Conservation (phyloP, 2,113 vertebrate genomes). For the Sinocyclocheilus rhinocerous region DNA sequence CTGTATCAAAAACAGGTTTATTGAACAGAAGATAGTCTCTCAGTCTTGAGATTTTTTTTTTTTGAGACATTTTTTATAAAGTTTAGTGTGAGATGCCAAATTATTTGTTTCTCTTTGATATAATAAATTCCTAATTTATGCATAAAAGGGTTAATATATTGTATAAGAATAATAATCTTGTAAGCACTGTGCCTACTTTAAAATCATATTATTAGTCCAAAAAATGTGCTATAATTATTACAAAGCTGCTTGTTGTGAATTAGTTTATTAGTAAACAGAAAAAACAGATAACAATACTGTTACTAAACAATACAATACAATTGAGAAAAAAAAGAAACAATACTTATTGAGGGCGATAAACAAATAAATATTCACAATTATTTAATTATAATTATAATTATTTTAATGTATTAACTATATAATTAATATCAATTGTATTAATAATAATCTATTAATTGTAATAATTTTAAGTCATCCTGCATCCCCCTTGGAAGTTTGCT, state of each 20-base stretch:
- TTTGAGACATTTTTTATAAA: too few relatives aligned
- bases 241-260: not conserved
- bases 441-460: not conserved
- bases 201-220: not conserved
- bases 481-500: not conserved
- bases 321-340: too few relatives aligned
- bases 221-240: not conserved
- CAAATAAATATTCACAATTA: too few relatives aligned
- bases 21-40: not conserved
- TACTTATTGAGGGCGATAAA: too few relatives aligned
- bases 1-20: not conserved
- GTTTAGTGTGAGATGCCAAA: too few relatives aligned
- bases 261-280: too few relatives aligned
- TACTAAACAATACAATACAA: too few relatives aligned
- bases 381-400: too few relatives aligned
- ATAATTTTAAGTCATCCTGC: not conserved
- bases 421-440: not conserved
- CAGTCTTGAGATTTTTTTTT: too few relatives aligned
- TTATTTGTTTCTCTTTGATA: too few relatives aligned
- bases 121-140: not conserved
- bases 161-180: not conserved
- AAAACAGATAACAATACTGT: too few relatives aligned
- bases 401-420: too few relatives aligned
- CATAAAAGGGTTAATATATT: not conserved
- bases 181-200: not conserved